Evolutionary conservation across 1,140 invertebrate species (phyloP).

Genomic region (Triops longicaudatus): DNA sequence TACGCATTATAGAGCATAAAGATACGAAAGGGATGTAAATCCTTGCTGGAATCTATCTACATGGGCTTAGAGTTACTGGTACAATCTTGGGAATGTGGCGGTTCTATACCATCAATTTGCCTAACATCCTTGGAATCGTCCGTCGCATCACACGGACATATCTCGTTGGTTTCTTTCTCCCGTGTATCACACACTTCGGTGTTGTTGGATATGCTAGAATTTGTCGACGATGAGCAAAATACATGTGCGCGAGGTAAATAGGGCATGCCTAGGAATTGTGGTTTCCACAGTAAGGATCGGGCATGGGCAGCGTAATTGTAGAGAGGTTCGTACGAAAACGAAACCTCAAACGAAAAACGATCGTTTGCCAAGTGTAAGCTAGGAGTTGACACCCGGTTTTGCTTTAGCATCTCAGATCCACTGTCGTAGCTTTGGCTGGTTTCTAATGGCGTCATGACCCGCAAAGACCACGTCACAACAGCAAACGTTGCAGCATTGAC

Average conservation of each 20-base stretch:
- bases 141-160: not conserved
- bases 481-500: conserved; percentile 86
- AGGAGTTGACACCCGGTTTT: not conserved
- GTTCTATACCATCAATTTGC: not conserved
- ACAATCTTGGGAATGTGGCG: not conserved
- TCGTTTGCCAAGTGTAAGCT: not conserved
- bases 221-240: not conserved
- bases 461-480: conserved; percentile 66
- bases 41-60: not conserved
- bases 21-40: not conserved
- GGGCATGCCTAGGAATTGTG: not conserved
- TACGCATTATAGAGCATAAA: not conserved
- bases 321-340: not conserved
- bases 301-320: not conserved
- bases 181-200: not conserved
- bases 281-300: conserved; percentile 1
- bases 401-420: not conserved
- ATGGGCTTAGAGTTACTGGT: not conserved
- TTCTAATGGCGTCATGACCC: conserved; percentile 33
- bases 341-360: not conserved
- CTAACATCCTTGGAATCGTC: not conserved
- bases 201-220: not conserved
- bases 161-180: not conserved
- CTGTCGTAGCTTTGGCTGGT: not conserved
- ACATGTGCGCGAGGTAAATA: not conserved